Conservation (phyloP, 2,888 invertebrate species). For the Cremastinae sp. region DNA sequence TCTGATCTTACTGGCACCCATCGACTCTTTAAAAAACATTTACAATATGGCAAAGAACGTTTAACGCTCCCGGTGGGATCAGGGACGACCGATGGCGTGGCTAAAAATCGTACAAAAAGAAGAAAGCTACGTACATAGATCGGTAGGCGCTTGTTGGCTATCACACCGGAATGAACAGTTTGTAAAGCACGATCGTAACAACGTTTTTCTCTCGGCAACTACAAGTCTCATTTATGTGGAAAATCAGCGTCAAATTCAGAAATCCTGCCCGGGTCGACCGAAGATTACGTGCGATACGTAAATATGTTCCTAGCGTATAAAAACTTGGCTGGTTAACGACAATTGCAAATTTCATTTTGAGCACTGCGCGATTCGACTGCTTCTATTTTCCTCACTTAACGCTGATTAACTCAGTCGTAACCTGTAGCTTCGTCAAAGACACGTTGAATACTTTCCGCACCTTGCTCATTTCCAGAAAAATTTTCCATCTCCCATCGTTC, state of each 20-base stretch:
- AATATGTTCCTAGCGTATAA: neutral
- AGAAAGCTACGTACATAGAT: constrained; percentile 27
- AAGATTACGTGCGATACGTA: neutral
- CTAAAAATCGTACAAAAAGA: constrained; percentile 19
- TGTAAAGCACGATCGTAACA: constrained; percentile 41
- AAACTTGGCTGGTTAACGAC: neutral
- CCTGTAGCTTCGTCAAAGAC: constrained; percentile 25
- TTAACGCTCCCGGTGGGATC: constrained; percentile 41
- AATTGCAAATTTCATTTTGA: neutral
- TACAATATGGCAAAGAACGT: constrained; percentile 50
- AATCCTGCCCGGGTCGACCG: neutral
- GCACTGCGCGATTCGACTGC: neutral
- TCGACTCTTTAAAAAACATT: neutral
- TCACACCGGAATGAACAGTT: constrained; percentile 57
- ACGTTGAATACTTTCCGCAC: constrained; percentile 4
- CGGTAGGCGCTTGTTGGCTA: constrained; percentile 42
- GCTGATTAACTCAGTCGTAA: too few species aligned
- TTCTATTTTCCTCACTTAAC: neutral
- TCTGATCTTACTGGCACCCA: constrained; percentile 43
- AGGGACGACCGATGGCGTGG: constrained; percentile 34
- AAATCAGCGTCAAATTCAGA: constrained; percentile 8
- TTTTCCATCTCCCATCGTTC: constrained; percentile 13
- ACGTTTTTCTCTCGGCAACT: neutral
- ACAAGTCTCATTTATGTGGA: constrained; percentile 11
- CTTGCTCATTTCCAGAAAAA: constrained; percentile 14